These are phyloP conservation scores for Daubentonia madagascariensis DNA, from an alignment of 2,113 vertebrate genomes.

Conservation along the genomic window DNA sequence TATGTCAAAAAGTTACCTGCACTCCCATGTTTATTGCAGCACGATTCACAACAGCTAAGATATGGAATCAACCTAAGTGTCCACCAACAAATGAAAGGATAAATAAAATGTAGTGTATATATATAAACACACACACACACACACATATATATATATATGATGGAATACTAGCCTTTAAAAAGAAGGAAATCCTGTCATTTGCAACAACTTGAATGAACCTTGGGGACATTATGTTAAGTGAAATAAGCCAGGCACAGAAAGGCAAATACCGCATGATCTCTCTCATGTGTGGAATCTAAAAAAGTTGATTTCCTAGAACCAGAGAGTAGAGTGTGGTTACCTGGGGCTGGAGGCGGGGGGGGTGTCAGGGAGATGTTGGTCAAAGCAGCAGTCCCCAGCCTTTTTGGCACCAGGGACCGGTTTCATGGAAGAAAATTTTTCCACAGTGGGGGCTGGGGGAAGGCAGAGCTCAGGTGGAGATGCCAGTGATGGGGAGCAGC, in stretches of 20 bases:
- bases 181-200: neutral
- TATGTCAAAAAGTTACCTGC: neutral
- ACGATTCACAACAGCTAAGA: neutral
- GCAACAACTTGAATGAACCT: neutral
- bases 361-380: neutral
- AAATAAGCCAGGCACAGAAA: neutral
- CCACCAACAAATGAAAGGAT: neutral
- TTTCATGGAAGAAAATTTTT: too few species aligned
- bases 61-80: neutral
- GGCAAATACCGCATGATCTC: neutral
- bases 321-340: neutral
- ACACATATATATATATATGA: neutral
- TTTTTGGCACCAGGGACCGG: too few species aligned
- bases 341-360: too few species aligned
- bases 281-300: neutral
- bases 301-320: neutral
- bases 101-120: neutral
- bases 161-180: neutral
- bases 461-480: too few species aligned
- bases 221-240: neutral
- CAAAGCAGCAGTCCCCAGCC: too few species aligned
- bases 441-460: too few species aligned
- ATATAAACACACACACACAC: too few species aligned
- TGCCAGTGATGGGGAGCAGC: too few species aligned
- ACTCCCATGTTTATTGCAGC: neutral